A percentile compares a stretch with the other conserved stretches of the same genome.
phyloP scores from a whole-genome alignment of 1,140 invertebrate genomes.

The Anoplophora glabripennis region DNA sequence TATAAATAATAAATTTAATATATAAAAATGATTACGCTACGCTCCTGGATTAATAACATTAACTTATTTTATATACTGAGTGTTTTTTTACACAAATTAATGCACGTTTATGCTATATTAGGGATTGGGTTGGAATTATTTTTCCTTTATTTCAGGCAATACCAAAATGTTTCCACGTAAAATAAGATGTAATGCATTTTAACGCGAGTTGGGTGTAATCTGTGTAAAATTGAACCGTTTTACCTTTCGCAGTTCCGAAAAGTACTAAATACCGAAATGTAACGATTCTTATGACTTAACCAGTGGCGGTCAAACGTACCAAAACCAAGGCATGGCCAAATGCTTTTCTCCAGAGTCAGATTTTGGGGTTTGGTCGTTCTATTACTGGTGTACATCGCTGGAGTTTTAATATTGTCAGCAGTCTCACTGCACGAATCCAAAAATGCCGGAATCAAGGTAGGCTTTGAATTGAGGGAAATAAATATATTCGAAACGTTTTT shows the following conservation, averaged over 20 bases:
- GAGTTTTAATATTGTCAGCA: constrained; percentile 56
- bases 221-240: neutral
- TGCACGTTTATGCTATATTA: too few species aligned
- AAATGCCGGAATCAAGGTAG: constrained; percentile 10
- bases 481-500: too few species aligned
- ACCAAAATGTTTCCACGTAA: neutral
- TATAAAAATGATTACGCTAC: too few species aligned
- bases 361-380: constrained; percentile 54
- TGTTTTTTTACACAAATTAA: too few species aligned
- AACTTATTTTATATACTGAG: too few species aligned
- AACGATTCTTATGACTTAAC: neutral
- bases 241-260: neutral
- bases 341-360: constrained; percentile 52
- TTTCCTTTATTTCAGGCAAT: too few species aligned
- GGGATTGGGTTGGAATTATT: too few species aligned
- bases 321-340: constrained; percentile 39
- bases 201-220: neutral
- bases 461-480: neutral
- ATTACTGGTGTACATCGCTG: constrained; percentile 54
- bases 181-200: neutral
- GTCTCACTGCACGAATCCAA: constrained; percentile 55
- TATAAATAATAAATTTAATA: too few species aligned
- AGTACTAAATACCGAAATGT: neutral
- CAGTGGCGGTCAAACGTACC: neutral
- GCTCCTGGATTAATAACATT: too few species aligned